Conservation (phyloP, 2,113 vertebrate species). For the zebrafish (Danio rerio) region DNA sequence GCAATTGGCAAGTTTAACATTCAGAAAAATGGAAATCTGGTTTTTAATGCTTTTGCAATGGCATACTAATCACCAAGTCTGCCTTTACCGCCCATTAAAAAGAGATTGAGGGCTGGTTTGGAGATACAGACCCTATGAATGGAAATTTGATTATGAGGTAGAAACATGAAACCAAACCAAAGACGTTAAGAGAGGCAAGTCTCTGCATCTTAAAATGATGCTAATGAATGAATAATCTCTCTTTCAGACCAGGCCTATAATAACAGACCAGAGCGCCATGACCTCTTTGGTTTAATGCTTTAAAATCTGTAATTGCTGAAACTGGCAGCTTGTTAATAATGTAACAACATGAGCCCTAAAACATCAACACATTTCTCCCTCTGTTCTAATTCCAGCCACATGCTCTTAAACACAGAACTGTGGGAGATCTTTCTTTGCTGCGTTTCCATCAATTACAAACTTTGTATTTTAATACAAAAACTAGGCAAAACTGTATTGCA, state of each 20-base stretch:
- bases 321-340: conserved; percentile 19
- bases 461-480: background rate
- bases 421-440: background rate
- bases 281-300: conserved; percentile 47
- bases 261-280: background rate
- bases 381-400: background rate
- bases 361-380: background rate
- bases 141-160: conserved; percentile 31
- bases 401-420: conserved; percentile 1
- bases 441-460: background rate
- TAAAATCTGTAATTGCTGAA: conserved; percentile 34
- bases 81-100: background rate
- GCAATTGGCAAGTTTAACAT: background rate
- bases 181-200: background rate
- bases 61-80: background rate
- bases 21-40: conserved; percentile 23
- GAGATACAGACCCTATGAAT: background rate
- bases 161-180: conserved; percentile 25
- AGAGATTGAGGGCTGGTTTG: conserved; percentile 7
- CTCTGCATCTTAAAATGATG: conserved; percentile 16
- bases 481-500: conserved; percentile 7
- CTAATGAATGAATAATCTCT: conserved; percentile 29
- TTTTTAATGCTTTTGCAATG: conserved; percentile 18
- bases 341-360: conserved; percentile 16
- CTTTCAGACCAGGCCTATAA: conserved; percentile 4